Conservation (phyloP, 2,797 vertebrate species). For the Propithecus deckenii region DNA sequence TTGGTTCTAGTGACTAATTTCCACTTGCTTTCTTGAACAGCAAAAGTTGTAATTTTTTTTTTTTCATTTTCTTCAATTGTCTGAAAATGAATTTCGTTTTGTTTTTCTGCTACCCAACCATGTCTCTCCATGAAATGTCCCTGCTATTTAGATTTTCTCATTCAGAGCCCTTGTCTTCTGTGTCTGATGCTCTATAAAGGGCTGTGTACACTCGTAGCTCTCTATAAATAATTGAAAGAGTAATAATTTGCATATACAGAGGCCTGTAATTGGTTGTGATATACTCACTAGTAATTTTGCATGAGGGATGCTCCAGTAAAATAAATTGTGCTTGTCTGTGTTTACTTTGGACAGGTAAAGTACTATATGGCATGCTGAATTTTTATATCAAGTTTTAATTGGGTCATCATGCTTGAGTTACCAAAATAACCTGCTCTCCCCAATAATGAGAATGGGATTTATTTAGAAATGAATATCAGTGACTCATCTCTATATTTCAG, state of each 20-base stretch:
- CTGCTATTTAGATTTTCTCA: constrained; percentile 54
- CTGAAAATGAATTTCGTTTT: constrained; percentile 16
- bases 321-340: constrained; percentile 72
- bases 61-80: neutral
- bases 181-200: constrained; percentile 62
- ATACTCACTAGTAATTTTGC: constrained; percentile 71
- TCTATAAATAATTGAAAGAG: constrained; percentile 79
- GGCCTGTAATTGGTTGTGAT: constrained; percentile 78
- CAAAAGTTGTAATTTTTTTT: neutral
- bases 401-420: constrained; percentile 66
- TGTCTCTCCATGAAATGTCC: neutral
- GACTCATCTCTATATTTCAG: constrained; percentile 35
- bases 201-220: constrained; percentile 35
- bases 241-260: constrained; percentile 80
- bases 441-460: constrained; percentile 68
- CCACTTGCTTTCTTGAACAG: neutral
- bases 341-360: constrained; percentile 77
- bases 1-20: neutral
- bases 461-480: constrained; percentile 66
- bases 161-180: constrained; percentile 40
- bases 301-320: constrained; percentile 65
- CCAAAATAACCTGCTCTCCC: constrained; percentile 62
- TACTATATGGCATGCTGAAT: constrained; percentile 45
- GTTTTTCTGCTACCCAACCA: constrained; percentile 9
- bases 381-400: constrained; percentile 79